These are phyloP conservation scores for Yponomeuta evonymella DNA, from an alignment of 2,888 invertebrate genomes.

Conservation along the genomic window DNA sequence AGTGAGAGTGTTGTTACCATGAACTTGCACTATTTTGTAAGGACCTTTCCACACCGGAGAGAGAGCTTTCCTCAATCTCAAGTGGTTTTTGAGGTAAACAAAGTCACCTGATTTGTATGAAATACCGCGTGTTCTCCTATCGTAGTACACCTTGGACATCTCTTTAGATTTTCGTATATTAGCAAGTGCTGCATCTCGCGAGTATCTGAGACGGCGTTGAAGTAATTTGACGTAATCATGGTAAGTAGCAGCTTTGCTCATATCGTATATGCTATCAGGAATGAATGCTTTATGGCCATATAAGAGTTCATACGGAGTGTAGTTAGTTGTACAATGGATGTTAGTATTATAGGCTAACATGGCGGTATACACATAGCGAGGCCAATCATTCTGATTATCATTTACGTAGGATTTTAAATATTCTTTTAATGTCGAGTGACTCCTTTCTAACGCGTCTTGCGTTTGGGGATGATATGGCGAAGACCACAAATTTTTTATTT, in stretches of 20 bases:
- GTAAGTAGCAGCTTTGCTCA: constrained; percentile 2
- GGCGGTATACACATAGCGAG: constrained; percentile 26
- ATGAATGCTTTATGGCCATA: constrained; percentile 37
- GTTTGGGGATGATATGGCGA: constrained; percentile 25
- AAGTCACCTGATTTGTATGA: constrained; percentile 17
- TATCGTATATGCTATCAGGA: constrained; percentile 28
- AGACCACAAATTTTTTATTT: constrained; percentile 21
- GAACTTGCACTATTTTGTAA: constrained; percentile 27
- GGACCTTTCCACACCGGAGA: constrained; percentile 29
- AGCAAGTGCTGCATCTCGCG: constrained; percentile 27
- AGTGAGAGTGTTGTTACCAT: constrained; percentile 26
- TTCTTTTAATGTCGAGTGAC: constrained; percentile 31
- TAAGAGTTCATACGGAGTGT: constrained; percentile 33
- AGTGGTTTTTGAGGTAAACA: constrained; percentile 1
- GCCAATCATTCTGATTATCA: constrained; percentile 30
- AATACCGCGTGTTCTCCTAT: not conserved
- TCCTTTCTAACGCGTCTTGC: constrained; percentile 26
- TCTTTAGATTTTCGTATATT: too few species aligned
- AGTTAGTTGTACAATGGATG: constrained; percentile 27
- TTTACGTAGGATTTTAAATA: constrained; percentile 30
- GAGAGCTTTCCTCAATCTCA: too few species aligned
- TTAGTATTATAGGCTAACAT: constrained; percentile 27
- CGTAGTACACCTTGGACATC: constrained; percentile 11
- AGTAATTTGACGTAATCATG: constrained; percentile 12
- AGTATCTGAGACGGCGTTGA: constrained; percentile 22